These are phyloP conservation scores for Limulus polyphemus DNA, from an alignment of 2,888 invertebrate genomes.

Conservation along the genomic window DNA sequence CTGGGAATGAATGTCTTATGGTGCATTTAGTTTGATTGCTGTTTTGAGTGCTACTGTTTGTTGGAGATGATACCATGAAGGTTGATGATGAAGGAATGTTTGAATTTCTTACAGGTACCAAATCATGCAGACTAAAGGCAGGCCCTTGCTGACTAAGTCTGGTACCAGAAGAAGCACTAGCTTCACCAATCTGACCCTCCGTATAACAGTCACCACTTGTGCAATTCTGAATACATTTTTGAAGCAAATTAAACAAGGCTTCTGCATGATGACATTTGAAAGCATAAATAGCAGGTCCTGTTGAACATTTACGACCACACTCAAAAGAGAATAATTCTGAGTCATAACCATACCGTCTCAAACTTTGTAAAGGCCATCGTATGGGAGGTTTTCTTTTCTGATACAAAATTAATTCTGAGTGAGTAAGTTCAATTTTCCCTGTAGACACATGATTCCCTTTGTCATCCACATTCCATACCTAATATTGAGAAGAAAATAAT, in stretches of 20 bases:
- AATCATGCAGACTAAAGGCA: too few relatives aligned
- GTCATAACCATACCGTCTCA: slow-evolving; percentile 72
- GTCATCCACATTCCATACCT: slow-evolving; percentile 74
- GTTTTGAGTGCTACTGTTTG: too few relatives aligned
- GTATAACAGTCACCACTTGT: slow-evolving; percentile 2
- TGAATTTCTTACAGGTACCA: too few relatives aligned
- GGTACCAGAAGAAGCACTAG: too few relatives aligned
- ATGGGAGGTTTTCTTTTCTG: slow-evolving; percentile 59
- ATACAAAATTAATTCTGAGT: slow-evolving; percentile 64
- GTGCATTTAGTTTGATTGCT: too few relatives aligned
- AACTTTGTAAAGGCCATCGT: slow-evolving; percentile 66
- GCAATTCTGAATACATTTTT: slow-evolving; percentile 56
- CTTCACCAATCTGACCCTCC: too few relatives aligned
- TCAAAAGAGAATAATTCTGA: slow-evolving; percentile 85
- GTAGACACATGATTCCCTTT: slow-evolving; percentile 58
- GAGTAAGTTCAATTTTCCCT: slow-evolving; percentile 76
- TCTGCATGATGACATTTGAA: slow-evolving; percentile 80
- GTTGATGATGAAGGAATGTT: too few relatives aligned
- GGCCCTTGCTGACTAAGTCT: too few relatives aligned
- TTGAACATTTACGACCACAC: slow-evolving; percentile 65
- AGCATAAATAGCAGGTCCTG: slow-evolving; percentile 87
- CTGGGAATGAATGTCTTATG: too few relatives aligned
- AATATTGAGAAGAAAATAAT: background rate
- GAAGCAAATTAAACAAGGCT: slow-evolving; percentile 70
- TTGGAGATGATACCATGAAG: too few relatives aligned